These are phyloP conservation scores for Galeruca laticollis DNA, from an alignment of 2,888 invertebrate genomes.

Conservation along the genomic window DNA sequence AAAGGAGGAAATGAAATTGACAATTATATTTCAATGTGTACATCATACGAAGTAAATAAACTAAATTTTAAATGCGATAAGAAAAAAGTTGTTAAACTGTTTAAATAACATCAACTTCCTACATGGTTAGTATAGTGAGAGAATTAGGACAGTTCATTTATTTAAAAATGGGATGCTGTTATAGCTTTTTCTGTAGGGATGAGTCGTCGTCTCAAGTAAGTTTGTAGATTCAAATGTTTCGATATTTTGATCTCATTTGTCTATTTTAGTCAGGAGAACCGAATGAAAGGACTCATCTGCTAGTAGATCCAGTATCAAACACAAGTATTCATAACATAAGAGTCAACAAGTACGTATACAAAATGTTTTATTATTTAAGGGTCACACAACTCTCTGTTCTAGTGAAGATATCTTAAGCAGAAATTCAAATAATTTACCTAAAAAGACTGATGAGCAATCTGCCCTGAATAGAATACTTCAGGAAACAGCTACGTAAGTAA, in stretches of 20 bases:
- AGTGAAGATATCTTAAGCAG: conserved; percentile 77
- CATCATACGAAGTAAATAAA: conserved; percentile 36
- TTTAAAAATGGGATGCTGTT: conserved; percentile 75
- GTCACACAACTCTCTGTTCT: conserved; percentile 30
- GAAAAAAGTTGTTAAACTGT: conserved; percentile 7
- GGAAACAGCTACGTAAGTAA: conserved; percentile 87
- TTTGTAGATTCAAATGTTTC: conserved; percentile 9
- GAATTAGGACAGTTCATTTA: conserved; percentile 16
- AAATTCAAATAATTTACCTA: conserved; percentile 74
- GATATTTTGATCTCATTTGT: neutral
- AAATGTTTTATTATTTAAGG: conserved; percentile 41
- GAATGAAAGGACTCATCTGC: conserved; percentile 83
- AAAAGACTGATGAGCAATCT: conserved; percentile 91
- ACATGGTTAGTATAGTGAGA: conserved; percentile 32
- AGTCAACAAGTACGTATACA: conserved; percentile 70
- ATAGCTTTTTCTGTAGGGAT: conserved; percentile 78
- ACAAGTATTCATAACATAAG: conserved; percentile 74
- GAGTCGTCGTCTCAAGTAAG: conserved; percentile 76
- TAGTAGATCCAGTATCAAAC: conserved; percentile 82
- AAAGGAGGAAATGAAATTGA: conserved; percentile 16
- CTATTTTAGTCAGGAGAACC: conserved; percentile 69
- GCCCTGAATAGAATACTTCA: conserved; percentile 90
- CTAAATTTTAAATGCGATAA: conserved; percentile 30
- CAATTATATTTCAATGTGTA: conserved; percentile 12
- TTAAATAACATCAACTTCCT: conserved; percentile 10